Evolutionary conservation across 2,113 vertebrate species (phyloP).

Genomic region (Oryctolagus cuniculus): DNA sequence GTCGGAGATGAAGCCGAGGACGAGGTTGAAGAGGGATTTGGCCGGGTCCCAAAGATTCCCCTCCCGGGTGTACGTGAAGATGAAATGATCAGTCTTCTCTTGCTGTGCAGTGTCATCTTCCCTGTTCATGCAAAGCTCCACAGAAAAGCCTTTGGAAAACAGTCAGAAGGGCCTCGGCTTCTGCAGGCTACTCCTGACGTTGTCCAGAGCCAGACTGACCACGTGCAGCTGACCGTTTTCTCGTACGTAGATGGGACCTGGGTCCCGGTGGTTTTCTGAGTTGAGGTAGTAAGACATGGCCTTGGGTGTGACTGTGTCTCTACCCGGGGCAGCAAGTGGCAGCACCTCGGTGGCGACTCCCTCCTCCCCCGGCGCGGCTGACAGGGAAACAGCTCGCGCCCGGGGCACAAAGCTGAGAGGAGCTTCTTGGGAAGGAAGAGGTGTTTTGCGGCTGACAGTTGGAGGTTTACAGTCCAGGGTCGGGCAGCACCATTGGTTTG

Average conservation of each 20-base stretch:
- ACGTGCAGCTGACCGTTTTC: conserved; percentile 92
- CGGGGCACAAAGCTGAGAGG: conserved; percentile 67
- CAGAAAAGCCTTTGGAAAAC: conserved; percentile 90
- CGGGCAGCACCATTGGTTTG: no score
- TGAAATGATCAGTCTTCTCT: conserved; percentile 93
- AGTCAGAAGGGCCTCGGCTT: conserved; percentile 88
- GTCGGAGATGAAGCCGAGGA: conserved; percentile 94
- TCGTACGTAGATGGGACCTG: conserved; percentile 91
- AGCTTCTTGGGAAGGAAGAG: no score
- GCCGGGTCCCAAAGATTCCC: conserved; percentile 95
- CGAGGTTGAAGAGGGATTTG: conserved; percentile 95
- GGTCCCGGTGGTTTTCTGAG: conserved; percentile 85
- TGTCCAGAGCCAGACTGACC: conserved; percentile 86
- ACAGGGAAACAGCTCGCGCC: conserved; percentile 19
- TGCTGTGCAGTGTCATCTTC: conserved; percentile 86
- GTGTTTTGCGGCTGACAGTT: no score
- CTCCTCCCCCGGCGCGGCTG: conserved; percentile 28
- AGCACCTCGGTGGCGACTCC: conserved; percentile 31
- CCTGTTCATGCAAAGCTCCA: conserved; percentile 89
- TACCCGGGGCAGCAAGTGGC: conserved; percentile 56
- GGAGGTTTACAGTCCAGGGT: no score
- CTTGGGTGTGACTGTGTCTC: conserved; percentile 70
- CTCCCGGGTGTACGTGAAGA: conserved; percentile 95
- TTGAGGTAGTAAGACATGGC: conserved; percentile 88
- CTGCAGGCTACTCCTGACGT: conserved; percentile 80